These are phyloP conservation scores for Dromius quadrimaculatus DNA, from an alignment of 2,888 invertebrate genomes.

Conservation along the genomic window DNA sequence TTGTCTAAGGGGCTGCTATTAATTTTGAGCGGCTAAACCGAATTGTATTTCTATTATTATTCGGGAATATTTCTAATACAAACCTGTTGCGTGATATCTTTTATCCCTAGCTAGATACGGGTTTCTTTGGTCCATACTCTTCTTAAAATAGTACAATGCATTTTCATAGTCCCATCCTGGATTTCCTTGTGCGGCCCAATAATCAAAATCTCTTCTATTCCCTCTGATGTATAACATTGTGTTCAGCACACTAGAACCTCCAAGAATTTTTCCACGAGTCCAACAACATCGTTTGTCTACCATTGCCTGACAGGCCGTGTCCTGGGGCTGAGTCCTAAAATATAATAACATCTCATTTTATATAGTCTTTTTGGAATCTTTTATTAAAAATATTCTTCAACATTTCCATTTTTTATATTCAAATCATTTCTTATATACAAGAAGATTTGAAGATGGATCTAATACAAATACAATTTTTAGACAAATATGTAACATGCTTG, in stretches of 20 bases:
- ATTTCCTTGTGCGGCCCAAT: slow-evolving; percentile 88
- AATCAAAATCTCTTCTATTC: slow-evolving; percentile 86
- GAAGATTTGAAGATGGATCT: too few species aligned
- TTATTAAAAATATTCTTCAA: too few species aligned
- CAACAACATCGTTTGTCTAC: slow-evolving; percentile 85
- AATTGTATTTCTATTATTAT: too few species aligned
- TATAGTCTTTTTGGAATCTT: too few species aligned
- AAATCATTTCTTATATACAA: too few species aligned
- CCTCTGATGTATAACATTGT: slow-evolving; percentile 94
- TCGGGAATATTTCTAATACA: too few species aligned
- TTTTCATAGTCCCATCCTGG: slow-evolving; percentile 90
- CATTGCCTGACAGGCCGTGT: slow-evolving; percentile 89
- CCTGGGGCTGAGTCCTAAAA: slow-evolving; percentile 84
- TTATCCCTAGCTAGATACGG: slow-evolving; percentile 85
- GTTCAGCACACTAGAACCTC: slow-evolving; percentile 89
- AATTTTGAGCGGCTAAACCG: too few species aligned
- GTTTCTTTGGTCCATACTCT: slow-evolving; percentile 89
- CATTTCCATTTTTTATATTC: too few species aligned
- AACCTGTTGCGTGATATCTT: slow-evolving; percentile 79
- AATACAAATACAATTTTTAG: too few species aligned
- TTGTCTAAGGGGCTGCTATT: too few species aligned
- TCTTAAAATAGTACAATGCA: slow-evolving; percentile 85
- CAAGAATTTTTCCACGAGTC: slow-evolving; percentile 91
- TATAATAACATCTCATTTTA: too few species aligned
- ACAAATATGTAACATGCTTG: too few species aligned